Percentiles rank a stretch among this genome's conserved stretches.
Evolutionary conservation across 1,140 invertebrate genomes (phyloP).

Genomic region (Mycetomoellerius zeteki): DNA sequence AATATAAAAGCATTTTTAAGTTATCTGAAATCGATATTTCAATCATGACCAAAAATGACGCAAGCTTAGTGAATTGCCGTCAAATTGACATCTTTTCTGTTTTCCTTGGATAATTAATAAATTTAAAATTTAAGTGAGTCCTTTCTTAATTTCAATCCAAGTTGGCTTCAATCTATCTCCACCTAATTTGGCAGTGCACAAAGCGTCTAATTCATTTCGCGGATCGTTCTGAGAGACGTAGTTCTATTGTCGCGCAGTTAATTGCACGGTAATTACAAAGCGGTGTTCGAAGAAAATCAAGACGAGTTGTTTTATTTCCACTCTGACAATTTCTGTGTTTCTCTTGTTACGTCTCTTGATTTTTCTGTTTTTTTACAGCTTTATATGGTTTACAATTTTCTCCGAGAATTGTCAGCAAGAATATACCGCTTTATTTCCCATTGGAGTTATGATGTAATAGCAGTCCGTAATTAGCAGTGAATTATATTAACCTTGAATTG

Average conservation of each 20-base stretch:
- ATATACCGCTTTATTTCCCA: constrained; percentile 26
- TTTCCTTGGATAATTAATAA: background rate
- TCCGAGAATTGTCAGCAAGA: background rate
- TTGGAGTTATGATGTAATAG: constrained; percentile 14
- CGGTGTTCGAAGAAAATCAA: constrained; percentile 61
- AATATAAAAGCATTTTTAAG: too few relatives aligned
- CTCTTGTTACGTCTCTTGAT: background rate
- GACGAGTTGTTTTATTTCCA: constrained; percentile 57
- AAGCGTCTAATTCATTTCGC: constrained; percentile 26
- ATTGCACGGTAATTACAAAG: constrained; percentile 81
- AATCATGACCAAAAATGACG: too few relatives aligned
- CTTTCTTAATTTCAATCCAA: background rate
- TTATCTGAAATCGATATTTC: too few relatives aligned
- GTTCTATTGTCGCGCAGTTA: constrained; percentile 80
- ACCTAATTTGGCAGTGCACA: constrained; percentile 16
- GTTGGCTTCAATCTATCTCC: background rate
- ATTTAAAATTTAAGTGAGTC: background rate
- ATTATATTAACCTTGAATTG: constrained; percentile 7
- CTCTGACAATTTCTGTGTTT: constrained; percentile 17
- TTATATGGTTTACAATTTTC: constrained; percentile 9
- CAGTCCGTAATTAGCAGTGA: constrained; percentile 5
- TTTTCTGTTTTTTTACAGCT: constrained; percentile 21
- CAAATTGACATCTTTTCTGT: too few relatives aligned
- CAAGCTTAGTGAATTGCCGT: too few relatives aligned
- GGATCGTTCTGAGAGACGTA: constrained; percentile 73